phyloP scores from a whole-genome alignment of 2,888 invertebrate genomes.

The Tenodera sinensis region DNA sequence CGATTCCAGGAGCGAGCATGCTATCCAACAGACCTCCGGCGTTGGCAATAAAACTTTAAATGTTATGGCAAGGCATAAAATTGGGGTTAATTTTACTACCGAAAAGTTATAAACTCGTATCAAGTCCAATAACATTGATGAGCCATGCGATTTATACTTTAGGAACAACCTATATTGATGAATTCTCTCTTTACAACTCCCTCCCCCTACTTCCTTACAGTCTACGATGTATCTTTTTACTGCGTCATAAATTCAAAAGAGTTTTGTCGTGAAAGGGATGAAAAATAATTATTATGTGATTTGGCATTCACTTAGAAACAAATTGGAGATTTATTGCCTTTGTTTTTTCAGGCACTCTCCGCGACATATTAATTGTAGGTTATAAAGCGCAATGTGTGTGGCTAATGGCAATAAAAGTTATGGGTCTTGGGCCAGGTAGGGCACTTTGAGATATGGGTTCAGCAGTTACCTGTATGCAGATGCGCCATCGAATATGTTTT shows the following conservation, averaged over 20 bases:
- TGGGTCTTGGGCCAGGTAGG: background rate
- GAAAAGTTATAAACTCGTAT: background rate
- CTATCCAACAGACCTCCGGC: background rate
- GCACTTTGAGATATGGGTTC: conserved; percentile 4
- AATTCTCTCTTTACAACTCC: background rate
- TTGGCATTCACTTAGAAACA: conserved; percentile 14
- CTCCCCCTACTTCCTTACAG: background rate
- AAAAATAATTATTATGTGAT: conserved; percentile 15
- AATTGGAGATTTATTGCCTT: conserved; percentile 19
- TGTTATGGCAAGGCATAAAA: background rate
- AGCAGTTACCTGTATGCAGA: background rate
- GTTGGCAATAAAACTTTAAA: background rate
- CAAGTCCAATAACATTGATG: background rate
- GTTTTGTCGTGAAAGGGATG: conserved; percentile 9
- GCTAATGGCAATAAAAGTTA: conserved; percentile 16
- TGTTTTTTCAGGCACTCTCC: conserved; percentile 8
- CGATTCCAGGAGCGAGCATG: background rate
- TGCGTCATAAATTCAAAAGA: conserved; percentile 1
- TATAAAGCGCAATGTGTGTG: conserved; percentile 7
- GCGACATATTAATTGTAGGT: conserved; percentile 20
- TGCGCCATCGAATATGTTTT: background rate
- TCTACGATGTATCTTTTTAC: conserved; percentile 3
- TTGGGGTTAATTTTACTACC: background rate
- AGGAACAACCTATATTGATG: background rate
- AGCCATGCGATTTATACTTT: background rate